These are phyloP conservation scores for Athrips mouffetella DNA, from an alignment of 2,888 invertebrate species.

Conservation along the genomic window DNA sequence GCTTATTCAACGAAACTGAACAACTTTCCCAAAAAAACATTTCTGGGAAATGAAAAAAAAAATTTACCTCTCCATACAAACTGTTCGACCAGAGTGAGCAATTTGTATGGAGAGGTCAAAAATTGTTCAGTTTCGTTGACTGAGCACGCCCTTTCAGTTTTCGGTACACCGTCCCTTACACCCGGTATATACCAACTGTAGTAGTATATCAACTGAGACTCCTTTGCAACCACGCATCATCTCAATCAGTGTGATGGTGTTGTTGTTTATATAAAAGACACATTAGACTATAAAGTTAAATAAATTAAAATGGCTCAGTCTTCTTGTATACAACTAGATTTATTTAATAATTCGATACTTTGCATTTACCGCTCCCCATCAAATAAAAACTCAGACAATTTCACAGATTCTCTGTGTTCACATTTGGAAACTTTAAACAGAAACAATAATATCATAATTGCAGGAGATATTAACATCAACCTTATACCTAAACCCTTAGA, in stretches of 20 bases:
- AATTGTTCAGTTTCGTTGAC: no score
- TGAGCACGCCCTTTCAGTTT: no score
- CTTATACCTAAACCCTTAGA: neutral
- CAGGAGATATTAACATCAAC: slow-evolving; percentile 3
- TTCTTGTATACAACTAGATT: neutral
- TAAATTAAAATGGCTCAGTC: slow-evolving; percentile 1
- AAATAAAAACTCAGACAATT: neutral
- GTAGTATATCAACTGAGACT: no score
- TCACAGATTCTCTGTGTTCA: neutral
- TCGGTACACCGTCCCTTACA: no score
- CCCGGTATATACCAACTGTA: no score
- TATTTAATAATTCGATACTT: neutral
- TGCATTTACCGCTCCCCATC: slow-evolving; percentile 1
- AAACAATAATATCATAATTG: neutral
- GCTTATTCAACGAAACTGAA: no score
- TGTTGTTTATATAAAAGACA: neutral
- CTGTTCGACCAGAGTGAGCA: no score
- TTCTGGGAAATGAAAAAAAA: no score
- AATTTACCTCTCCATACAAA: no score
- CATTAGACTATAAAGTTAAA: neutral
- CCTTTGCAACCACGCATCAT: neutral
- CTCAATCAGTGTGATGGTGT: slow-evolving; percentile 6
- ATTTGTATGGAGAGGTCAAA: no score
- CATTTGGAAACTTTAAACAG: neutral
- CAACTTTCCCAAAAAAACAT: no score